Base-by-base conservation (phyloP, 2,797 vertebrate species). In the Ptychobarbus kaznakovi region DNA sequence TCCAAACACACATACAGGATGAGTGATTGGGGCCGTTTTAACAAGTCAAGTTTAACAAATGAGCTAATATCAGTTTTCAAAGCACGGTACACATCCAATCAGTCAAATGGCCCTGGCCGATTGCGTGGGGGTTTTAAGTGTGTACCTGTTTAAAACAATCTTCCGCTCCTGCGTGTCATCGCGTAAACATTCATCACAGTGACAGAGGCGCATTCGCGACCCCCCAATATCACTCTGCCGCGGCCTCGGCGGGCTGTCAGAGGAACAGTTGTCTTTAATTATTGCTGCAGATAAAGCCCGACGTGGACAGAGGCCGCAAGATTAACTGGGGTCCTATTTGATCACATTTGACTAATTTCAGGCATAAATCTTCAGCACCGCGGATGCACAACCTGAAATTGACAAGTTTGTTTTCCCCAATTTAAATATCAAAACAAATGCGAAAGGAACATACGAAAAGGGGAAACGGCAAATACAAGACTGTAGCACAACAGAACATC, bases 291-390 rank as follows among this genome's bases (percentile, higher is more conserved):
- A 96, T 96, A 96, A 95, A 94, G 92, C 90, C 92, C 92, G 94
- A 92, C 93, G 92, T 95, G 95, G 94, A 93, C 92, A 93, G 94
- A 95, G 94, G 94, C 92, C 91, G 89, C 92, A 94, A 95, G 94
- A 96, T 95, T 95, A 95, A 96, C 95, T 96, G 93, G 93, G 93
- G 91, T 94, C 94, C 94, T 95, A 95, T 97, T 96, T 96, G 95
- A 96, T 97, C 95, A 95, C 94, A 96, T 97, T 96, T 97, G 95
- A 96, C 96, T 96, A 96, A 97, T 97, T 97, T 96, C 95, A 93
- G 92, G 92, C 93, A 96, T 96, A 97, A 96, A 96, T 96, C 96
- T 96, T 96, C 95, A 94, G 92, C 93, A 89, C 81, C 88, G 91
- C 87, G 87, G 91, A 92, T 89, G 93, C 92, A 92, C 90, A 93